Conservation (phyloP, 2,888 invertebrate genomes). For the Idaea aversata region DNA sequence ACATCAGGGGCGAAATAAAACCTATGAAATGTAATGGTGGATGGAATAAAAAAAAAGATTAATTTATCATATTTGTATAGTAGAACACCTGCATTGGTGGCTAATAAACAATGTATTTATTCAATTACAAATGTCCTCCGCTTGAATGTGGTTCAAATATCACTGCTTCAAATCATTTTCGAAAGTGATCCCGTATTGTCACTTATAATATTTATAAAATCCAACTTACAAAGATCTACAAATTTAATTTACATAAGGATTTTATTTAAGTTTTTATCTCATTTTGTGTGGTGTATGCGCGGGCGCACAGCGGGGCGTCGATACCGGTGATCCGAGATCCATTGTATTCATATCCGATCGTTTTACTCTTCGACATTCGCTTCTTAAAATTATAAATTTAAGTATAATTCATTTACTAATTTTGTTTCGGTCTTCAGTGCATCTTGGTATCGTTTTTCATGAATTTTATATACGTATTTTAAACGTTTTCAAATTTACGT, state of each 20-base stretch:
- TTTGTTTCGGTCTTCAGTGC: slow-evolving; percentile 23
- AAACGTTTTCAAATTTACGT: slow-evolving; percentile 4
- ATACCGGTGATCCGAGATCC: slow-evolving; percentile 50
- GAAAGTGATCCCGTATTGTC: slow-evolving; percentile 37
- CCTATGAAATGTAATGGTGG: neutral
- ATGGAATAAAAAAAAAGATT: neutral
- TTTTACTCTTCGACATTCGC: slow-evolving; percentile 68
- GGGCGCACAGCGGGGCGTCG: slow-evolving; percentile 63
- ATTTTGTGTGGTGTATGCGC: slow-evolving; percentile 62
- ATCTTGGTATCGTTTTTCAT: slow-evolving; percentile 25
- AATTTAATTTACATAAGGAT: slow-evolving; percentile 75
- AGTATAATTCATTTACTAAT: slow-evolving; percentile 44
- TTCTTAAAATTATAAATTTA: slow-evolving; percentile 71
- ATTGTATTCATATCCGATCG: slow-evolving; percentile 71
- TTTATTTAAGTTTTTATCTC: slow-evolving; percentile 69
- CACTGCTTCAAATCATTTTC: slow-evolving; percentile 22
- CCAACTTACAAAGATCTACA: slow-evolving; percentile 54
- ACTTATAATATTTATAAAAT: slow-evolving; percentile 49
- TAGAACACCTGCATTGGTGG: neutral
- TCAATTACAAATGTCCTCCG: neutral
- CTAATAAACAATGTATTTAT: neutral
- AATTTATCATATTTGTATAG: neutral
- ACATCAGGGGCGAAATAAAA: too few relatives aligned
- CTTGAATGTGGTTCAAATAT: neutral
- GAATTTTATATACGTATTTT: slow-evolving; percentile 18